phyloP scores from a whole-genome alignment of 2,888 invertebrate species.

The Halictus ligatus region DNA sequence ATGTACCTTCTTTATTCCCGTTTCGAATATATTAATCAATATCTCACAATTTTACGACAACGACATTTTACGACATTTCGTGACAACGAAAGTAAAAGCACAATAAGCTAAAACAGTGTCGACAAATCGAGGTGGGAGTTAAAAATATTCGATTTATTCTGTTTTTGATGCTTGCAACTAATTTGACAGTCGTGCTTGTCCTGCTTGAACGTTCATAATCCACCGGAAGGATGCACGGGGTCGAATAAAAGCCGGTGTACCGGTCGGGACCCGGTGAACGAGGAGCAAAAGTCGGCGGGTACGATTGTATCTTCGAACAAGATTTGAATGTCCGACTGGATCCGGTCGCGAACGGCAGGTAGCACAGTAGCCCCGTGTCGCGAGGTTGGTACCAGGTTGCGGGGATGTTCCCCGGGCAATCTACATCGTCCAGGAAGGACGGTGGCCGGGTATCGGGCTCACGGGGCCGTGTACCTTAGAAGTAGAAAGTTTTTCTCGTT shows the following conservation, averaged over 20 bases:
- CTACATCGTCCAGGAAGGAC: slow-evolving; percentile 69
- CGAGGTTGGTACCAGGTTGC: slow-evolving; percentile 69
- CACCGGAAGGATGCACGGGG: background rate
- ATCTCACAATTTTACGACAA: background rate
- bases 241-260: background rate
- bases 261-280: background rate
- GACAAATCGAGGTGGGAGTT: background rate
- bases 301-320: slow-evolving; percentile 6
- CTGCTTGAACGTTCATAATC: background rate
- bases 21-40: background rate
- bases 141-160: too few relatives aligned
- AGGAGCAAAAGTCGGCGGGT: background rate
- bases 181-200: too few relatives aligned
- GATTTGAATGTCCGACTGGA: slow-evolving; percentile 11
- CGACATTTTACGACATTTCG: too few relatives aligned
- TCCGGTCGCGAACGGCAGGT: slow-evolving; percentile 41
- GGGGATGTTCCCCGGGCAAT: slow-evolving; percentile 67
- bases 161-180: too few relatives aligned
- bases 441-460: background rate
- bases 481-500: slow-evolving; percentile 74
- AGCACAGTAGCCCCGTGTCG: slow-evolving; percentile 69
- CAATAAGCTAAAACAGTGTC: background rate
- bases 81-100: background rate
- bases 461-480: slow-evolving; percentile 60
- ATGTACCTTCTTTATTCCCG: background rate